These are phyloP conservation scores for Eudemis profundana DNA, from an alignment of 2,888 invertebrate genomes.

Conservation along the genomic window DNA sequence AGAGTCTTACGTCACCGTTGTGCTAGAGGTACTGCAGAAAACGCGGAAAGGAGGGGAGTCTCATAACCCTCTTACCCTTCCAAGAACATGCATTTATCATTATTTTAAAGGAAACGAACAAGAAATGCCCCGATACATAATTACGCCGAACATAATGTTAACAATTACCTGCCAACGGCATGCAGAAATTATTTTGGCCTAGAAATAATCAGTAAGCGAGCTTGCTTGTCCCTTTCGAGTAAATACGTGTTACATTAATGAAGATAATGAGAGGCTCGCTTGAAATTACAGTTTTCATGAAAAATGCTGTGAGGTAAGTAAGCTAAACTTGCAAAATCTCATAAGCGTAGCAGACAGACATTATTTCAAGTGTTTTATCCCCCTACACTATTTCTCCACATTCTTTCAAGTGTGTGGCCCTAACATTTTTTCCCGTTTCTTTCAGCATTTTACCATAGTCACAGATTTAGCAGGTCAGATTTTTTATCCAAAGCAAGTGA, in stretches of 20 bases:
- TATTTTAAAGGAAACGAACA: slow-evolving; percentile 43
- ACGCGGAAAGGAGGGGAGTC: background rate
- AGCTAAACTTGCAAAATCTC: no score
- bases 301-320: slow-evolving; percentile 4
- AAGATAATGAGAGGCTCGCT: slow-evolving; percentile 70
- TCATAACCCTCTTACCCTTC: slow-evolving; percentile 18
- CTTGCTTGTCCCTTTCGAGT: slow-evolving; percentile 74
- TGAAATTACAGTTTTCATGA: slow-evolving; percentile 15
- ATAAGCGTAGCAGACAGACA: no score
- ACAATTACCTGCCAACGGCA: slow-evolving; percentile 67
- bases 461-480: background rate
- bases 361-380: no score
- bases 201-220: slow-evolving; percentile 59
- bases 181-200: slow-evolving; percentile 70
- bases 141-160: slow-evolving; percentile 55
- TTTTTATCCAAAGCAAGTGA: background rate
- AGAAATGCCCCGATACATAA: slow-evolving; percentile 36
- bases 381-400: no score
- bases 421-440: no score
- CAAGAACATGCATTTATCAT: slow-evolving; percentile 23
- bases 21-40: no score
- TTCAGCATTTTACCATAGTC: no score
- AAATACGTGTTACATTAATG: slow-evolving; percentile 70
- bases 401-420: no score
- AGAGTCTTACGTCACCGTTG: no score